phyloP scores from a whole-genome alignment of 2,888 invertebrate genomes.

The Nesidiocoris tenuis region DNA sequence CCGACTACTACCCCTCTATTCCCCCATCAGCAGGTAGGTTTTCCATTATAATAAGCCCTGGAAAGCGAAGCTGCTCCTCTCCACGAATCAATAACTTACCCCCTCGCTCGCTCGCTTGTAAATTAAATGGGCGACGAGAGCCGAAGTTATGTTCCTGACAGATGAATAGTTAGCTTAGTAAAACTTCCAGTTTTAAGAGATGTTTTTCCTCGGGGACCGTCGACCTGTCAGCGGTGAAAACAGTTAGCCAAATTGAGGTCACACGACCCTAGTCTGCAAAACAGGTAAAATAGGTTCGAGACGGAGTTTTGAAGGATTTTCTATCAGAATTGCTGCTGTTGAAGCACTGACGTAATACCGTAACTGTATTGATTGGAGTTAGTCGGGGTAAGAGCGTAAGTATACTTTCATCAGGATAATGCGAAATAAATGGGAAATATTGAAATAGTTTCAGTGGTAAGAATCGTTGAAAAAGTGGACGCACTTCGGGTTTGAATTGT shows the following conservation, averaged over 20 bases:
- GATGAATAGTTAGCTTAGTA: not conserved
- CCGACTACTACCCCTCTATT: not conserved
- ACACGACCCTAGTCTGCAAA: not conserved
- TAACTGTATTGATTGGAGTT: too few species aligned
- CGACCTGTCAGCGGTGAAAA: not conserved
- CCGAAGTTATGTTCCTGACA: not conserved
- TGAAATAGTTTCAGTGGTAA: too few species aligned
- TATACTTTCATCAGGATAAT: too few species aligned
- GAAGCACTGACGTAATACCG: too few species aligned
- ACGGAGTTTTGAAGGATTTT: not conserved
- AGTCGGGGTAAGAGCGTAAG: too few species aligned
- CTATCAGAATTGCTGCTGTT: too few species aligned
- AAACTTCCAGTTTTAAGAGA: not conserved
- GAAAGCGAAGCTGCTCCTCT: not conserved
- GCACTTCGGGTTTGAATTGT: too few species aligned
- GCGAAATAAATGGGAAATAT: too few species aligned
- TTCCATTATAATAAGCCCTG: not conserved
- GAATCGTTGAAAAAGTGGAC: too few species aligned
- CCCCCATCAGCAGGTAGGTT: not conserved
- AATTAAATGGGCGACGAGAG: not conserved
- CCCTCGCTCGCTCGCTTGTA: not conserved
- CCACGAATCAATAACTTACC: not conserved
- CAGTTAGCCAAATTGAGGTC: not conserved
- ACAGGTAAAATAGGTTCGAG: not conserved
- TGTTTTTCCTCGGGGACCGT: not conserved